Conservation (phyloP, 2,888 invertebrate species). For the Metellina segmentata region DNA sequence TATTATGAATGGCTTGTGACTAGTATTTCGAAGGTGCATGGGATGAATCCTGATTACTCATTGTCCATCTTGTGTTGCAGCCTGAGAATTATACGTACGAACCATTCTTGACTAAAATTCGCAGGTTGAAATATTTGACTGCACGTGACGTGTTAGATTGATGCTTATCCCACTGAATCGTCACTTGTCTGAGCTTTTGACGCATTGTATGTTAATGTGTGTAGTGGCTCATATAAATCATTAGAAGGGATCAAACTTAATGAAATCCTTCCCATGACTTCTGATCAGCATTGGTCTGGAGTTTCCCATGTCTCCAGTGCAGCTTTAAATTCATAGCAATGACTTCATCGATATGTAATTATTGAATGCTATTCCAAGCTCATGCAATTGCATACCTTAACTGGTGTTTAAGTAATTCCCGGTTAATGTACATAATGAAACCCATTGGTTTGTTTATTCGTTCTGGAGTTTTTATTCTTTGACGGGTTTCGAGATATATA, state of each 20-base stretch:
- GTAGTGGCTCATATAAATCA: neutral
- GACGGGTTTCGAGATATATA: neutral
- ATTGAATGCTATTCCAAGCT: neutral
- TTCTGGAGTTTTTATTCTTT: neutral
- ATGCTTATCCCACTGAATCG: neutral
- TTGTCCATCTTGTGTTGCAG: neutral
- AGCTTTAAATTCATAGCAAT: neutral
- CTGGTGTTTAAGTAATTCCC: neutral
- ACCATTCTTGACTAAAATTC: neutral
- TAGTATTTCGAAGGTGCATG: neutral
- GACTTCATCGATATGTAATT: neutral
- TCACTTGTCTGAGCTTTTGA: neutral
- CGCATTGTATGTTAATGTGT: neutral
- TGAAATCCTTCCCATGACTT: neutral
- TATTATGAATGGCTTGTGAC: neutral
- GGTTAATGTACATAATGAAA: neutral
- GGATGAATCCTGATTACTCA: neutral
- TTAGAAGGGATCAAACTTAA: neutral
- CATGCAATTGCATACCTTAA: too few species aligned
- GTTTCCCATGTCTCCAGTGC: neutral
- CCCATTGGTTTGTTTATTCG: neutral
- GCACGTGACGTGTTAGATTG: neutral
- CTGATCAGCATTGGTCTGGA: neutral
- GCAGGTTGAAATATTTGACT: neutral
- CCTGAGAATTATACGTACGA: neutral